A percentile compares a stretch with the other conserved stretches of the same genome.
Evolutionary conservation across 2,113 vertebrate genomes (phyloP).

Genomic region (Cephalopholis sonnerati): DNA sequence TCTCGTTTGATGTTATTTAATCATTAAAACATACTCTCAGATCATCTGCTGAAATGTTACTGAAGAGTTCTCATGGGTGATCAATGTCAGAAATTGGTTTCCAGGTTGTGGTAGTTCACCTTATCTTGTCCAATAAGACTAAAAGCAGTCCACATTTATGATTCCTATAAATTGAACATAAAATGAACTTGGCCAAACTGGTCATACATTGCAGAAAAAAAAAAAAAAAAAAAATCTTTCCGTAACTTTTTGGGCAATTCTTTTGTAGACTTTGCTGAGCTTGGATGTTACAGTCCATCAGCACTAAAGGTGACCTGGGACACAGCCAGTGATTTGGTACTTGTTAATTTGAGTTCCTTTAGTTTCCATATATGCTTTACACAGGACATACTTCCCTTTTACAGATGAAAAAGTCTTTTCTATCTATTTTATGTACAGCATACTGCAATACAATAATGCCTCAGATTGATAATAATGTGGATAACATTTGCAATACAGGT

Average conservation of each 20-base stretch:
- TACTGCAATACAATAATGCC: slow-evolving; percentile 82
- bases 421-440: slow-evolving; percentile 83
- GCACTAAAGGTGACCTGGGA: slow-evolving; percentile 54
- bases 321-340: slow-evolving; percentile 54
- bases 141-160: not conserved
- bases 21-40: not conserved
- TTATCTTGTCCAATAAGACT: not conserved
- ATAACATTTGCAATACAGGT: slow-evolving; percentile 81
- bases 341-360: slow-evolving; percentile 69
- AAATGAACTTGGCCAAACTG: not conserved
- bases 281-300: not conserved
- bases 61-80: not conserved
- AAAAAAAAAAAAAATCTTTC: not conserved
- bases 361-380: slow-evolving; percentile 73
- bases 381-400: slow-evolving; percentile 83
- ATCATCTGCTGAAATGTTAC: not conserved
- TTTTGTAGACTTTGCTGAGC: not conserved
- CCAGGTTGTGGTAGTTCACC: not conserved
- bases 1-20: not conserved
- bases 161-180: not conserved
- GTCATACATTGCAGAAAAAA: not conserved
- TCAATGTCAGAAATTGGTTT: not conserved
- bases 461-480: slow-evolving; percentile 78
- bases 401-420: slow-evolving; percentile 75
- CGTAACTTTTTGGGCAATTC: not conserved